Evolutionary conservation across 2,797 vertebrate genomes (phyloP).

Genomic region (Merluccius polli): DNA sequence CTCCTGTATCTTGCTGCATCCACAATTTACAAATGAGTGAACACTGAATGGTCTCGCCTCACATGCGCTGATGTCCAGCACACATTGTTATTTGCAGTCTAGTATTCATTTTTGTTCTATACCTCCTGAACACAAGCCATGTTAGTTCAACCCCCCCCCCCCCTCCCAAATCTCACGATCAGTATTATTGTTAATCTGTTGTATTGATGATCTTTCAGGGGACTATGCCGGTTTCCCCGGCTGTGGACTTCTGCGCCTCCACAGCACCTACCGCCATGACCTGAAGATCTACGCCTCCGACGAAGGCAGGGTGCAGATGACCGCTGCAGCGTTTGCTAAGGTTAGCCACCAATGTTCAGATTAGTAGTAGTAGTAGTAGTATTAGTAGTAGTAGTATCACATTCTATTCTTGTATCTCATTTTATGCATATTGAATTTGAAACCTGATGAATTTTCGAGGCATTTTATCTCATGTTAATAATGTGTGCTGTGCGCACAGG

Average conservation of each 20-base stretch:
- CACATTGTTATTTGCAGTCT: no score
- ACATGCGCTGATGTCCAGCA: background rate
- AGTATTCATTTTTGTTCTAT: background rate
- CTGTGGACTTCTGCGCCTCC: constrained; percentile 84
- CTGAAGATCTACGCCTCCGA: constrained; percentile 91
- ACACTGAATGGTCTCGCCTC: background rate
- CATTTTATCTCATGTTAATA: background rate
- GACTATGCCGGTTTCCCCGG: constrained; percentile 89
- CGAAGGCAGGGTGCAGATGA: constrained; percentile 89
- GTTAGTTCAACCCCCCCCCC: no score
- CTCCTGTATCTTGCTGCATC: background rate
- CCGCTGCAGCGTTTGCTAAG: constrained; percentile 89
- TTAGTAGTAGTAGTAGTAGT: background rate
- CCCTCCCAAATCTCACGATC: background rate
- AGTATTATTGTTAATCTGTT: background rate
- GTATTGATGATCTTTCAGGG: constrained; percentile 60
- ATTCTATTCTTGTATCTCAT: background rate
- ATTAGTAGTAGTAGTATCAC: background rate
- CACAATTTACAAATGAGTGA: background rate
- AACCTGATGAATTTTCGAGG: no score
- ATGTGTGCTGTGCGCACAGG: constrained; percentile 67
- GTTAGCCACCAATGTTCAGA: constrained; percentile 27
- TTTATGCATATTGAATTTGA: background rate
- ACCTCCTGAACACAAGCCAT: background rate
- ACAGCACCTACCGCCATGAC: constrained; percentile 88